These are phyloP conservation scores for Drosophila arizonae DNA, from an alignment of 1,140 invertebrate species.

Conservation along the genomic window DNA sequence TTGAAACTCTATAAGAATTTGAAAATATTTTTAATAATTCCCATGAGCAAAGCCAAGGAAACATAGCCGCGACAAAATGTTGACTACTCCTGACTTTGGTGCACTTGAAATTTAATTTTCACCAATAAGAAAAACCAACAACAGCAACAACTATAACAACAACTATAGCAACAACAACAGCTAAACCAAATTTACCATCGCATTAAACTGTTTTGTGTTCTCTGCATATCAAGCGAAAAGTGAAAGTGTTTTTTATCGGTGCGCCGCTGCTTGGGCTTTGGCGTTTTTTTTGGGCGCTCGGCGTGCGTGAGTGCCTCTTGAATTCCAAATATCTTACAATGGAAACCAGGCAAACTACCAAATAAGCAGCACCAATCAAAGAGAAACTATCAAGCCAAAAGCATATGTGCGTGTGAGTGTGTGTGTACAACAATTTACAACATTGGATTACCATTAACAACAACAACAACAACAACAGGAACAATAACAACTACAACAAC, in stretches of 20 bases:
- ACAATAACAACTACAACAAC: not conserved
- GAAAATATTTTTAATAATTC: not conserved
- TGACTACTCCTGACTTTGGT: slow-evolving; percentile 59
- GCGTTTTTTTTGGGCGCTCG: slow-evolving; percentile 42
- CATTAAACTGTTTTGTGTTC: slow-evolving; percentile 62
- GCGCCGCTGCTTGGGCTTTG: slow-evolving; percentile 23
- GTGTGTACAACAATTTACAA: slow-evolving; percentile 5
- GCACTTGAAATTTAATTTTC: slow-evolving; percentile 47
- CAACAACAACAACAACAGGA: slow-evolving; percentile 9
- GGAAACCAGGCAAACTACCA: slow-evolving; percentile 57
- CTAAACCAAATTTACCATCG: slow-evolving; percentile 20
- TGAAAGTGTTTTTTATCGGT: slow-evolving; percentile 63
- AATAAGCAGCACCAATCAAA: slow-evolving; percentile 41
- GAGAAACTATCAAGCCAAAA: slow-evolving; percentile 62
- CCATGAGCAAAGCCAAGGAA: slow-evolving; percentile 9
- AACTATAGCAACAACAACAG: not conserved
- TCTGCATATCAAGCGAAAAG: slow-evolving; percentile 72
- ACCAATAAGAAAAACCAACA: slow-evolving; percentile 3
- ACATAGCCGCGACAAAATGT: slow-evolving; percentile 56
- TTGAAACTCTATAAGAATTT: slow-evolving; percentile 12
- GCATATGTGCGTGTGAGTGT: slow-evolving; percentile 19
- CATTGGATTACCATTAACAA: slow-evolving; percentile 58
- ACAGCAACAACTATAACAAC: not conserved
- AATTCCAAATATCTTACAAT: slow-evolving; percentile 68
- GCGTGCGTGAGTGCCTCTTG: slow-evolving; percentile 72